A percentile compares a stretch with the other conserved stretches of the same genome.
Evolutionary conservation across 2,797 vertebrate species (phyloP).

Genomic region (Gambelia wislizenii): DNA sequence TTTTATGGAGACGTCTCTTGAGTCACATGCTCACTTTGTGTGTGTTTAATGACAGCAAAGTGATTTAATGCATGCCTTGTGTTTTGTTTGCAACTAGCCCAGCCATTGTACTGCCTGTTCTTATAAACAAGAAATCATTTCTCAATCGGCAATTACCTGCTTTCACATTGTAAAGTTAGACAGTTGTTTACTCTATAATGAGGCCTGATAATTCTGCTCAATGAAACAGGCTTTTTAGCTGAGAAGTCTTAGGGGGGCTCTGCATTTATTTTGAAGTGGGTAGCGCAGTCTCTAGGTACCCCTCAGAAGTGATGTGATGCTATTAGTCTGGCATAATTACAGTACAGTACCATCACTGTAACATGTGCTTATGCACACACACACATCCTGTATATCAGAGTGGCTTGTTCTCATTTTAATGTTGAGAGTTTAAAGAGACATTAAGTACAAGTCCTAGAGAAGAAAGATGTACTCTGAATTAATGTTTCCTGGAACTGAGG

Average conservation of each 20-base stretch:
- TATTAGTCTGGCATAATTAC: constrained; percentile 24
- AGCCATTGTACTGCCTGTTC: constrained; percentile 33
- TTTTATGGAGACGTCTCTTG: constrained; percentile 16
- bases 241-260: not conserved
- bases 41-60: constrained; percentile 29
- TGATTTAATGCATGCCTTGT: constrained; percentile 18
- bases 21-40: not conserved
- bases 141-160: constrained; percentile 37
- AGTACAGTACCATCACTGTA: not conserved
- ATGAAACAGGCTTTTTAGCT: constrained; percentile 24
- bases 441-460: constrained; percentile 6
- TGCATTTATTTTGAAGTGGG: constrained; percentile 10
- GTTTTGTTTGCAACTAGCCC: constrained; percentile 19
- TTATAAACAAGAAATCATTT: constrained; percentile 48
- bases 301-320: not conserved
- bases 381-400: not conserved
- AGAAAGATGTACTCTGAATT: constrained; percentile 14
- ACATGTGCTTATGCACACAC: not conserved
- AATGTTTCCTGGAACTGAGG: constrained; percentile 10
- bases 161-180: constrained; percentile 24
- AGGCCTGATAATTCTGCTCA: constrained; percentile 7
- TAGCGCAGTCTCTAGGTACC: constrained; percentile 5
- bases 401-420: constrained; percentile 25
- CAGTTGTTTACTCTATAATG: constrained; percentile 2
- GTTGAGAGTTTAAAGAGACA: constrained; percentile 22